Percentiles rank a stretch among this genome's conserved stretches.
phyloP scores from a whole-genome alignment of 2,888 invertebrate genomes.

The Gryllus longicercus region DNA sequence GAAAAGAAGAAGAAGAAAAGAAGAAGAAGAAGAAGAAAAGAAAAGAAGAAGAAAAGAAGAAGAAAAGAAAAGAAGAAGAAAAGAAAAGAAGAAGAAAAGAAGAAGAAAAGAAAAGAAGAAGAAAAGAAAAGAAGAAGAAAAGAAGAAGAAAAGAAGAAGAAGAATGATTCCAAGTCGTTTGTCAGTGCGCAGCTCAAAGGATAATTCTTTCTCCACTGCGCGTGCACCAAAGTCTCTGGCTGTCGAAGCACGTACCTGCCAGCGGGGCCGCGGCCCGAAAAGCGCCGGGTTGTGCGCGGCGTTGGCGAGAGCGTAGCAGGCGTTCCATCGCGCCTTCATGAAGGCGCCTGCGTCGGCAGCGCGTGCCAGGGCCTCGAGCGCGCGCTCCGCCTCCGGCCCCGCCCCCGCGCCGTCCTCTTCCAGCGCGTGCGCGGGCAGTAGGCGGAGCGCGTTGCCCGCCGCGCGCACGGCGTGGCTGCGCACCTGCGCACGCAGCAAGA shows the following conservation, averaged over 20 bases:
- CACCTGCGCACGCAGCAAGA: conserved; percentile 39
- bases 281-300: conserved; percentile 59
- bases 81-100: no score
- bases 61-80: no score
- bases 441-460: conserved; percentile 72
- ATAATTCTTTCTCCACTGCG: not conserved
- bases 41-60: no score
- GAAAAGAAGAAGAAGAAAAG: no score
- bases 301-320: conserved; percentile 82
- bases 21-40: no score
- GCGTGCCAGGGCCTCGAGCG: conserved; percentile 64
- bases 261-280: conserved; percentile 46
- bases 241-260: conserved; percentile 51
- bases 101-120: no score
- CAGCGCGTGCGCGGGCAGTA: conserved; percentile 56
- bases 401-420: conserved; percentile 52
- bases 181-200: no score
- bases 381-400: conserved; percentile 44
- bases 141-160: no score
- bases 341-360: conserved; percentile 66
- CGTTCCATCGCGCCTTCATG: conserved; percentile 89
- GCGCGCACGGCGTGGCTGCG: conserved; percentile 76
- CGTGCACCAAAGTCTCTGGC: not conserved
- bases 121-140: no score
- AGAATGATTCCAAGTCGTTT: no score